Evolutionary conservation across 2,797 vertebrate species (phyloP).

Genomic region (Aldrovandia affinis): DNA sequence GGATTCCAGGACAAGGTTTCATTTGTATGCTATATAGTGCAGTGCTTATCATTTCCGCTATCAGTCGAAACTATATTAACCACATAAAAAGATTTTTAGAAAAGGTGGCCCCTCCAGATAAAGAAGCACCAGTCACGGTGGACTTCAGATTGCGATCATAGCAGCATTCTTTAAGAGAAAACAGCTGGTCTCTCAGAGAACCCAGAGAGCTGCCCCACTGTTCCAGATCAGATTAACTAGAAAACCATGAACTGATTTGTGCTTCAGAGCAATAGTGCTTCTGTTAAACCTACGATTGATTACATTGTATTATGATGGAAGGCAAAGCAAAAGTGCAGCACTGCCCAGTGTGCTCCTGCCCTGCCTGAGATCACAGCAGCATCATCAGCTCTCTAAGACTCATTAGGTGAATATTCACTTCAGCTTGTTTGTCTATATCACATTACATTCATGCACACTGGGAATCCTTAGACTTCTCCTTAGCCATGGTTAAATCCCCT

Average conservation of each 20-base stretch:
- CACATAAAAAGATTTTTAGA: not conserved
- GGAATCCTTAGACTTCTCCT: not conserved
- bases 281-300: not conserved
- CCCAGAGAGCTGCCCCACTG: not conserved
- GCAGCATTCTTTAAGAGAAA: not conserved
- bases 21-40: not conserved
- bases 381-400: not conserved
- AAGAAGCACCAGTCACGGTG: not conserved
- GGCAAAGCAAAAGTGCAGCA: not conserved
- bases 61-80: slow-evolving; percentile 1
- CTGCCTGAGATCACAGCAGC: not conserved
- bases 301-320: not conserved
- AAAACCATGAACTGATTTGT: not conserved
- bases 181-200: not conserved
- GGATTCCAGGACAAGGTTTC: not conserved
- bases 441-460: not conserved
- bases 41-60: not conserved
- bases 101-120: not conserved
- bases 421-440: not conserved
- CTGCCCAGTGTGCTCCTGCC: not conserved
- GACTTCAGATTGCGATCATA: not conserved
- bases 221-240: not conserved
- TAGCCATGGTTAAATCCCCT: not conserved
- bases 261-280: not conserved
- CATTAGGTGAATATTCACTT: not conserved